Evolutionary conservation across 2,797 vertebrate genomes (phyloP).

Genomic region (Brachyalestes nurse): DNA sequence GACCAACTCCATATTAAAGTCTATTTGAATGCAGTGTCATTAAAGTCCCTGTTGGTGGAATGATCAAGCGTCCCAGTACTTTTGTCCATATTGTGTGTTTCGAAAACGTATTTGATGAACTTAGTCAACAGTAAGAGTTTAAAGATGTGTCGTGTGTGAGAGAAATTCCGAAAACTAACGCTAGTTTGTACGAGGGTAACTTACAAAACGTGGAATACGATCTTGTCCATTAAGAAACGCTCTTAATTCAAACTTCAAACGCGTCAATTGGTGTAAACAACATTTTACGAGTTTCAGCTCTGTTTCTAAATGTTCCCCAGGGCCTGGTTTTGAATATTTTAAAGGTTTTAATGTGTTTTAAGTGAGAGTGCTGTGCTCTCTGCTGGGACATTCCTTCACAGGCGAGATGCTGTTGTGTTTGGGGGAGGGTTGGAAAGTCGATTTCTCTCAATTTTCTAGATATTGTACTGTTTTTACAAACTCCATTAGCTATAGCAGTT

Average conservation of each 20-base stretch:
- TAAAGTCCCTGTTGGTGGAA: no score
- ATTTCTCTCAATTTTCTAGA: background rate
- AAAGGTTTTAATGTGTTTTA: background rate
- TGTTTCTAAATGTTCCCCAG: background rate
- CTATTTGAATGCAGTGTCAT: no score
- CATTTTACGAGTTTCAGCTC: background rate
- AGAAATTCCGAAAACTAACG: background rate
- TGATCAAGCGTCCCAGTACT: no score
- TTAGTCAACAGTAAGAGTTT: background rate
- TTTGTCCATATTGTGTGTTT: no score
- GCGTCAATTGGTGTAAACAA: background rate
- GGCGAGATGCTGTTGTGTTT: slow-evolving; percentile 81
- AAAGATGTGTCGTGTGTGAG: background rate
- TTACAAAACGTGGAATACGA: background rate
- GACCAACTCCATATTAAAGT: no score
- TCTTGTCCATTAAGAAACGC: no score
- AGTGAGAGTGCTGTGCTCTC: background rate
- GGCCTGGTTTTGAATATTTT: background rate
- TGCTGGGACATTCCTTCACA: slow-evolving; percentile 6
- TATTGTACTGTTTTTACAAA: background rate
- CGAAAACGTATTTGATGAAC: background rate
- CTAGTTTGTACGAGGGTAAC: background rate
- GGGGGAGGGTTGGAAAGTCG: slow-evolving; percentile 81
- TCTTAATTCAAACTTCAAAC: background rate
- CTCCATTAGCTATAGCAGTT: no score